Evolutionary conservation across 2,113 vertebrate genomes (phyloP).

Genomic region (Hymenochirus boettgeri): DNA sequence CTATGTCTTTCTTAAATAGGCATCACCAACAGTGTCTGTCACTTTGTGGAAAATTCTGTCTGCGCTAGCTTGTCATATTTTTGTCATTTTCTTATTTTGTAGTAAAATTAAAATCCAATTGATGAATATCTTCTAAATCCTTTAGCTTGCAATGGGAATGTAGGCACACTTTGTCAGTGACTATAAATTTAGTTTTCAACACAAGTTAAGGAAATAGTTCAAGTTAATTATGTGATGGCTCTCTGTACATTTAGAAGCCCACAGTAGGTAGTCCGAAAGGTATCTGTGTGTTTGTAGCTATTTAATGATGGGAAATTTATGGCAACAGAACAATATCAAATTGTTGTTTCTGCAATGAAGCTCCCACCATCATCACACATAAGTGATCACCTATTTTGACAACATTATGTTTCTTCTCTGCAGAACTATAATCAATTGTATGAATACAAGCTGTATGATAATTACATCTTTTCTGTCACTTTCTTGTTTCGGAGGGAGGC

Average conservation of each 20-base stretch:
- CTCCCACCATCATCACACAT: not conserved
- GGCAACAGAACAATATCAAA: conserved; percentile 18
- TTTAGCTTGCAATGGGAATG: no score
- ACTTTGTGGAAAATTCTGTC: no score
- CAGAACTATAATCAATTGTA: conserved; percentile 43
- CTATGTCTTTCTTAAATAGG: no score
- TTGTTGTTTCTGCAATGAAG: not conserved
- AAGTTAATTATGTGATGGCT: conserved; percentile 11
- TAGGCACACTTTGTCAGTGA: not conserved
- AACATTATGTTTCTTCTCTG: conserved; percentile 45
- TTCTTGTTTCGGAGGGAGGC: conserved; percentile 45
- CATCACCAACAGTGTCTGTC: no score
- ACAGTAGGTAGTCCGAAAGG: no score
- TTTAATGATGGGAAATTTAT: not conserved
- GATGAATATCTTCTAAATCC: no score
- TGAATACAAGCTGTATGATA: conserved; percentile 48
- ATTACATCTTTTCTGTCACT: conserved; percentile 46
- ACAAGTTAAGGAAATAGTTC: not conserved
- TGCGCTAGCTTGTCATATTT: no score
- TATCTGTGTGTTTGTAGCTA: not conserved
- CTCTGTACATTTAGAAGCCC: not conserved
- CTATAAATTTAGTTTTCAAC: not conserved
- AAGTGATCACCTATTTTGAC: conserved; percentile 41
- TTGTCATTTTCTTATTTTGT: no score
- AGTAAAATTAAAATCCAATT: no score